Conservation (phyloP, 2,113 vertebrate species). For the Irena cyanogastra region DNA sequence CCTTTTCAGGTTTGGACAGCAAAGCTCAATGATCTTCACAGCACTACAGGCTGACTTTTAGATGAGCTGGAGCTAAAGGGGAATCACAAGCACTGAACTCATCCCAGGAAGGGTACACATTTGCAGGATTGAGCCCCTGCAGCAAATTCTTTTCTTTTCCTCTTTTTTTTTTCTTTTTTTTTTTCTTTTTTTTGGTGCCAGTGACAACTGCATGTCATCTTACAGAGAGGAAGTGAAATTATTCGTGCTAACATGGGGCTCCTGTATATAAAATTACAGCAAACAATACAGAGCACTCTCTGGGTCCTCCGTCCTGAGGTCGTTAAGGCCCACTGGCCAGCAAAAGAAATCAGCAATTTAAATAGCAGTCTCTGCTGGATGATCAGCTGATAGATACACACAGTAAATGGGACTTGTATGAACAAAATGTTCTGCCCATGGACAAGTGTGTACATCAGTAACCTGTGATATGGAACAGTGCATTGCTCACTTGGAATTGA, state of each 20-base stretch:
- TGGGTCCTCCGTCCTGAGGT: not conserved
- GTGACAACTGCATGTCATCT: not conserved
- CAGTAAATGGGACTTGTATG: not conserved
- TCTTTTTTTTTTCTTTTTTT: not conserved
- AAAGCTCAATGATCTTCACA: not conserved
- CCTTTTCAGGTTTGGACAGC: not conserved
- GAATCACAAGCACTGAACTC: not conserved
- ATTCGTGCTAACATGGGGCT: not conserved
- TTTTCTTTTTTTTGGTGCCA: not conserved
- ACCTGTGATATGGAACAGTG: not conserved
- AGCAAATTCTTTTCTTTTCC: not conserved
- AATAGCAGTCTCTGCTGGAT: not conserved
- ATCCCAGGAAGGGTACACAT: not conserved
- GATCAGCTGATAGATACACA: not conserved
- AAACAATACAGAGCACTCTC: not conserved
- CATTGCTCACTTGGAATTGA: not conserved
- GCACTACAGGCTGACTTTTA: not conserved
- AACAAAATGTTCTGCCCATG: not conserved
- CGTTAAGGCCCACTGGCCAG: not conserved
- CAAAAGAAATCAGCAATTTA: not conserved
- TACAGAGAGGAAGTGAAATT: not conserved
- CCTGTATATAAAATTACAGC: not conserved
- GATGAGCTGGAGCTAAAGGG: not conserved
- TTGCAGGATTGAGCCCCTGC: not conserved
- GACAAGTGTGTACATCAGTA: not conserved